Conservation (phyloP, 2,888 invertebrate genomes). For the Drosophila hamatofila region DNA sequence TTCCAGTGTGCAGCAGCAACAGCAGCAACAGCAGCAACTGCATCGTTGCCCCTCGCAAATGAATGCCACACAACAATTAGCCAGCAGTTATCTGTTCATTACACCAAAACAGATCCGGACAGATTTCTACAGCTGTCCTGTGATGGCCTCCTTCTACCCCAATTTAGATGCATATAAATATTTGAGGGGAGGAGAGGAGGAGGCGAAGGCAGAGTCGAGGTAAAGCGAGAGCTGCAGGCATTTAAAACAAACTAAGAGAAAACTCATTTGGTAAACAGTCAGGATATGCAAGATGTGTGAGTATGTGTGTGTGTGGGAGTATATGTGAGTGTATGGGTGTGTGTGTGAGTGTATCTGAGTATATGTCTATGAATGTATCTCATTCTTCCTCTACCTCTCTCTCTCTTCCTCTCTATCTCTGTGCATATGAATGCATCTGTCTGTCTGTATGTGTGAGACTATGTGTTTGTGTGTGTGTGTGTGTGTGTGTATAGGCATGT, state of each 20-base stretch:
- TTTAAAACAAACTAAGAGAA: constrained; percentile 76
- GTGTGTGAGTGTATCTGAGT: neutral
- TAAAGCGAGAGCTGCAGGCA: constrained; percentile 55
- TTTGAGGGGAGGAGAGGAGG: neutral
- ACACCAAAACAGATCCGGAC: constrained; percentile 66
- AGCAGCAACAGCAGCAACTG: neutral
- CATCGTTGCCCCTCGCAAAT: constrained; percentile 9
- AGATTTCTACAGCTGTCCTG: constrained; percentile 24
- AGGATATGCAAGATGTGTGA: constrained; percentile 42
- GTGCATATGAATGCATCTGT: neutral
- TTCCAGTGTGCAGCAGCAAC: neutral
- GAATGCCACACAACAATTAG: constrained; percentile 69
- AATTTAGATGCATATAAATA: constrained; percentile 58
- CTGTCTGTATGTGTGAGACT: neutral
- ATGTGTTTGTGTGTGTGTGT: neutral
- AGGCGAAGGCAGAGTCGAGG: too few species aligned
- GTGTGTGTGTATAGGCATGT: neutral
- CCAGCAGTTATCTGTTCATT: constrained; percentile 80
- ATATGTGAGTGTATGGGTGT: neutral
- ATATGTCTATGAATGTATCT: neutral
- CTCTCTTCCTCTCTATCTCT: neutral
- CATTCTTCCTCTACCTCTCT: too few species aligned
- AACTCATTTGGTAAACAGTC: constrained; percentile 77
- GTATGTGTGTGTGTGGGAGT: neutral
- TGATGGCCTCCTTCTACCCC: neutral